These are phyloP conservation scores for Centroberyx gerrardi DNA, from an alignment of 2,797 vertebrate genomes.

Conservation along the genomic window DNA sequence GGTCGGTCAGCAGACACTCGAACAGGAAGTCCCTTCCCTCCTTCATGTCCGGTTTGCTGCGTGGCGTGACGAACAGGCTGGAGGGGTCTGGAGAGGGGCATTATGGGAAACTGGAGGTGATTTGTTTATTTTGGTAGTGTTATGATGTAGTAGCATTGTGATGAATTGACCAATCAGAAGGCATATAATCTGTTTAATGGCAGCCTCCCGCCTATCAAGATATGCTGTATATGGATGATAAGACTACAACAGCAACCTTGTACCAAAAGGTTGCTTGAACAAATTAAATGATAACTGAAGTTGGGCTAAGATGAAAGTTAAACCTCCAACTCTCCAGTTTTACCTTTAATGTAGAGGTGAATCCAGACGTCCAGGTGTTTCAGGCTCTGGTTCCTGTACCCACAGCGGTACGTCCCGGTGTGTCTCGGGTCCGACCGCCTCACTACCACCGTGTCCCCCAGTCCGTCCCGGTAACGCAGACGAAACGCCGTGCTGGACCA, in stretches of 20 bases:
- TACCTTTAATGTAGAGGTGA: constrained; percentile 90
- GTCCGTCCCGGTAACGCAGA: constrained; percentile 21
- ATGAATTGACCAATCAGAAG: too few relatives aligned
- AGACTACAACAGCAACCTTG: too few relatives aligned
- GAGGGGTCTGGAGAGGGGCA: constrained; percentile 42
- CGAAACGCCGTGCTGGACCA: constrained; percentile 47
- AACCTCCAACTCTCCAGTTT: constrained; percentile 15
- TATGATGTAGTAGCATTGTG: too few relatives aligned
- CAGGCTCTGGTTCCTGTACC: constrained; percentile 74
- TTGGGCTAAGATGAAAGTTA: too few relatives aligned
- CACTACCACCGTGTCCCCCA: constrained; percentile 37
- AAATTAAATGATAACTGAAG: too few relatives aligned
- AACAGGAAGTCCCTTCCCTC: constrained; percentile 82
- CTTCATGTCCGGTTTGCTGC: accelerated
- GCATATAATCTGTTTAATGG: too few relatives aligned
- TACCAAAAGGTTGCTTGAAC: too few relatives aligned
- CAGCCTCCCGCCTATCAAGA: too few relatives aligned
- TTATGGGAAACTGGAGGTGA: not conserved
- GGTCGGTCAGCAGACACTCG: constrained; percentile 89
- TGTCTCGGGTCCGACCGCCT: constrained; percentile 27
- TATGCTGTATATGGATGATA: too few relatives aligned
- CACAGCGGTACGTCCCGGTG: constrained; percentile 88
- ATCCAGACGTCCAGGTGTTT: constrained; percentile 69
- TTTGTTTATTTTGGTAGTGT: not conserved
- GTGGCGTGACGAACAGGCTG: constrained; percentile 63